Base-by-base conservation (phyloP, 2,888 invertebrate species). In the Odontocolon sp. region DNA sequence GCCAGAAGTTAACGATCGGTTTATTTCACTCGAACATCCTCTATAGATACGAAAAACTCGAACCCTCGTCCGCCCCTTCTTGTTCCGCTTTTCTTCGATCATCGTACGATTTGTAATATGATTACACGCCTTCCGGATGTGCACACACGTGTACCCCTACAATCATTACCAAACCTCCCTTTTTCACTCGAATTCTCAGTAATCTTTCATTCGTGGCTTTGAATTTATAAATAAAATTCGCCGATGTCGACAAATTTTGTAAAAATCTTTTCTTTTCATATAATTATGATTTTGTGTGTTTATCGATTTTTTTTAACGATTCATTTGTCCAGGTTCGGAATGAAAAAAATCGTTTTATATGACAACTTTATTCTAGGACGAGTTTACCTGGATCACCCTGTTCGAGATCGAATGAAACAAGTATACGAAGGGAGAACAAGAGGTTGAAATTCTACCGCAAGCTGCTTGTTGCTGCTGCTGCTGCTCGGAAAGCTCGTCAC, bases 1-100 rank as follows among this genome's bases (percentile, higher is more conserved):
- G 72, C 71, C 81, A 81, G 80, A 83, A 87, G 85, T 86, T 87
- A 88, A 88, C 81, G 82, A 88, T 84, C 81, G 83, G 83, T 84
- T 85, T 78, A 78, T 75, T 77, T 70, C 80, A 80, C 79, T 70
- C 54, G 68, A 61, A 16, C 66, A 67, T 67, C 54, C 66, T 42
- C 23, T 21, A 23, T 14, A 16, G 28, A 40, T 9, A 40, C 14
- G 26, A 33, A 33, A 21, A 56, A 67, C 42, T 52, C 31, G 14
- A 42, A 16, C 36, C 31, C 23, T 40, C n/a, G 42, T 38, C 28
- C 6, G 9, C 23, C 56, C 31, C 31, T 6, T 8, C 11, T 31
- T 36, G 47, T 61, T 56, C 47, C 47, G 31, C 52, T 64, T 74
- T 77, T 72, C 38, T 56, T 67, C 56, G 40, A 45, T 33, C 14